A percentile compares a stretch with the other conserved stretches of the same genome.
Conservation (phyloP, 2,113 vertebrate species). For the Muscicapa adusta region DNA sequence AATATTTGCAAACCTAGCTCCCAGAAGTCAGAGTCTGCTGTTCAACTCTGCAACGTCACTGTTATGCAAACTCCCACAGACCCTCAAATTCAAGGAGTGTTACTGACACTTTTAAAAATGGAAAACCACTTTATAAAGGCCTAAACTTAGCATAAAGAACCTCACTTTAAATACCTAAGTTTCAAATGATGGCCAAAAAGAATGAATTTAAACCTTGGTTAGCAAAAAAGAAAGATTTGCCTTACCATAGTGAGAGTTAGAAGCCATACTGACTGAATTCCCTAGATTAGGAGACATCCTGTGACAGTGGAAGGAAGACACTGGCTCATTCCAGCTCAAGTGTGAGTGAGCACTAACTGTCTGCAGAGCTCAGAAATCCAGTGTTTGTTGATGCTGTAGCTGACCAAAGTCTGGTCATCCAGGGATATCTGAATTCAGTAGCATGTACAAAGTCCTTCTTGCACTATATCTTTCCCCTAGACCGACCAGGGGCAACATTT, state of each 20-base stretch:
- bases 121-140: not conserved
- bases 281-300: not conserved
- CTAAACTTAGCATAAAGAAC: not conserved
- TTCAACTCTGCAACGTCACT: not conserved
- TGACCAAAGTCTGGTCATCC: constrained; percentile 28
- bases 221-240: constrained; percentile 63
- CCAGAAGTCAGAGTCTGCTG: not conserved
- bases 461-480: constrained; percentile 57
- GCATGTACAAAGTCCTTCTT: constrained; percentile 70
- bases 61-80: not conserved
- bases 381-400: constrained; percentile 26
- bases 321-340: not conserved
- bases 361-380: not conserved
- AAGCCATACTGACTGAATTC: constrained; percentile 73
- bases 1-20: constrained; percentile 41
- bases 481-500: constrained; percentile 63
- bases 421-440: constrained; percentile 55
- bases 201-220: constrained; percentile 24
- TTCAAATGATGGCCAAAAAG: constrained; percentile 36
- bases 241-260: constrained; percentile 64
- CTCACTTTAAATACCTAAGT: not conserved
- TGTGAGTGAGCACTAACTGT: not conserved
- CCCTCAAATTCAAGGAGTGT: not conserved
- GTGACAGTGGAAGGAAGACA: not conserved
- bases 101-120: not conserved